Evolutionary conservation across 2,113 vertebrate genomes (phyloP).

Genomic region (Atlantisia rogersi): DNA sequence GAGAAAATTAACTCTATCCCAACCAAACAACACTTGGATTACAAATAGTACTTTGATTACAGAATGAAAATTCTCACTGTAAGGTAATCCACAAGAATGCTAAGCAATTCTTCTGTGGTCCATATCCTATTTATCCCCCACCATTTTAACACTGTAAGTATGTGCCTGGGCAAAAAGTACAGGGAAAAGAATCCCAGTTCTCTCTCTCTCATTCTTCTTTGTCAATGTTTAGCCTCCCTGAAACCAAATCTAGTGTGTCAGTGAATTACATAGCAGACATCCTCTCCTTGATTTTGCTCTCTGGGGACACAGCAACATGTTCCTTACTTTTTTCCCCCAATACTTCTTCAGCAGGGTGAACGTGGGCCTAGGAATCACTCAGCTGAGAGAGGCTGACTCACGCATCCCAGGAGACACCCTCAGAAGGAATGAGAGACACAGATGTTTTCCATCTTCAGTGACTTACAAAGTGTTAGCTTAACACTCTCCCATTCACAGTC

Average conservation of each 20-base stretch:
- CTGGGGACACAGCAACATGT: not conserved
- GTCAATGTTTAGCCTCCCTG: not conserved
- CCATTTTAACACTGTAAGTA: not conserved
- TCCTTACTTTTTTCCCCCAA: slow-evolving; percentile 10
- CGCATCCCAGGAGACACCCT: not conserved
- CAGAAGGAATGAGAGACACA: not conserved
- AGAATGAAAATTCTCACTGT: not conserved
- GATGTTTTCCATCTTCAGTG: slow-evolving; percentile 1
- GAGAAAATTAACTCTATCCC: no score
- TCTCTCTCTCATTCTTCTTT: not conserved
- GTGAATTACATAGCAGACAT: slow-evolving; percentile 6
- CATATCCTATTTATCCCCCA: not conserved
- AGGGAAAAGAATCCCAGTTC: not conserved
- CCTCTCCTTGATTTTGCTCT: slow-evolving; percentile 25
- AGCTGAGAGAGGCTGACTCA: slow-evolving; percentile 1
- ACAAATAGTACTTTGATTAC: not conserved
- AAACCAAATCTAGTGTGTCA: not conserved
- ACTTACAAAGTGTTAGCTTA: not conserved
- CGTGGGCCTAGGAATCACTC: not conserved
- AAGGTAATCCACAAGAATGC: not conserved
- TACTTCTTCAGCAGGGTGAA: slow-evolving; percentile 3
- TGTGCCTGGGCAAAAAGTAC: not conserved
- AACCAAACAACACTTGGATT: not conserved
- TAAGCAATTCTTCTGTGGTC: not conserved
- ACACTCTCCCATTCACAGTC: not conserved